These are phyloP conservation scores for Xerus rutilus DNA, from an alignment of 2,797 vertebrate species.

Conservation along the genomic window DNA sequence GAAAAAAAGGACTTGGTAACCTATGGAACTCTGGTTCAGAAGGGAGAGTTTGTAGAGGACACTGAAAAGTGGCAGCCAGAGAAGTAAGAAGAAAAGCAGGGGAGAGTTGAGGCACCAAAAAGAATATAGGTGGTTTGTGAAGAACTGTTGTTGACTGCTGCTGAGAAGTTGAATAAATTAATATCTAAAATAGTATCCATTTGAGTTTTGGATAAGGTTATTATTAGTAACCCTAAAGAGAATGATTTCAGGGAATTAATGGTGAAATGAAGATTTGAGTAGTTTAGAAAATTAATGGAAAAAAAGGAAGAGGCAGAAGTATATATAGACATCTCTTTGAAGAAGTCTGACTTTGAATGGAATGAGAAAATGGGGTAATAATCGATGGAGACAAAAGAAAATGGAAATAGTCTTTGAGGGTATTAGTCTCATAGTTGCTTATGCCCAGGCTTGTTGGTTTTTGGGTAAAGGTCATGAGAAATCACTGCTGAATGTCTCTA, in stretches of 20 bases:
- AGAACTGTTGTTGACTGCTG: not conserved
- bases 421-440: not conserved
- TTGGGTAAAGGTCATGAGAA: not conserved
- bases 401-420: not conserved
- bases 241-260: not conserved
- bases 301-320: not conserved
- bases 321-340: not conserved
- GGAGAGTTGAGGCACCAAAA: not conserved
- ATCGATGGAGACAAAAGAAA: not conserved
- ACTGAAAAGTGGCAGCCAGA: not conserved
- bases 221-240: not conserved
- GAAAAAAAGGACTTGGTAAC: not conserved
- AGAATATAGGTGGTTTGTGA: not conserved
- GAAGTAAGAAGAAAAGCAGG: not conserved
- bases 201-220: not conserved
- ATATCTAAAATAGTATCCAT: not conserved
- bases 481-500: not conserved
- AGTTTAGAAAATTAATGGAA: not conserved
- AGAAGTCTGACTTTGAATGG: conserved; percentile 16
- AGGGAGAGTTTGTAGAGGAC: not conserved
- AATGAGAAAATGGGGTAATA: not conserved
- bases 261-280: not conserved
- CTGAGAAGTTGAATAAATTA: not conserved
- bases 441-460: not conserved
- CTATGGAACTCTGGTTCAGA: not conserved